These are phyloP conservation scores for Larimichthys polyactis DNA, from an alignment of 2,113 vertebrate genomes.

Conservation along the genomic window DNA sequence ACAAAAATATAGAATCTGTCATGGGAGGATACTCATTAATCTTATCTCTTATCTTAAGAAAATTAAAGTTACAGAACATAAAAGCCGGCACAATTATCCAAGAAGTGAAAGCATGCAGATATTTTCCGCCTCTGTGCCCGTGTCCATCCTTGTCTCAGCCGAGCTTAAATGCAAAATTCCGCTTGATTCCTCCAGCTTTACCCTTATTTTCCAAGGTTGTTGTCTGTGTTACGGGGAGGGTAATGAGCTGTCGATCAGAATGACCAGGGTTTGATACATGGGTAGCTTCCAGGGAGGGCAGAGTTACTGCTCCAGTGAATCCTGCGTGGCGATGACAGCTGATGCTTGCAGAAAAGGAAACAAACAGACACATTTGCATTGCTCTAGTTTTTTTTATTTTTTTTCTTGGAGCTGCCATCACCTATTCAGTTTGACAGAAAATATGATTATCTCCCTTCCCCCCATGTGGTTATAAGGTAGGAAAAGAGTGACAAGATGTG, in stretches of 20 bases:
- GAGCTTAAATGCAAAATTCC: conserved; percentile 8
- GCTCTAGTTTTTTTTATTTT: conserved; percentile 2
- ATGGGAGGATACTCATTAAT: conserved; percentile 54
- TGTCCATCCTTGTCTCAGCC: neutral
- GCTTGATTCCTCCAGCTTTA: conserved; percentile 27
- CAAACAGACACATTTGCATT: conserved; percentile 70
- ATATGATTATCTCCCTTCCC: conserved; percentile 65
- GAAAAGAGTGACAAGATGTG: conserved; percentile 4
- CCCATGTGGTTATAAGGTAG: conserved; percentile 23
- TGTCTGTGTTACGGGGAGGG: conserved; percentile 65
- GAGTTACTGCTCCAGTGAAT: conserved; percentile 56
- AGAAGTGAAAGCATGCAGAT: conserved; percentile 5
- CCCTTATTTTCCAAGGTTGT: conserved; percentile 71
- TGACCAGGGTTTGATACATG: conserved; percentile 56
- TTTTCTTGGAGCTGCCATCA: conserved; percentile 52
- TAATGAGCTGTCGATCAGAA: conserved; percentile 81
- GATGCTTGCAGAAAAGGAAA: conserved; percentile 66
- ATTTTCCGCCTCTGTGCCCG: neutral
- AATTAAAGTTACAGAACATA: conserved; percentile 43
- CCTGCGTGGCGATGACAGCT: conserved; percentile 61
- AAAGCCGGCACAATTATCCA: conserved; percentile 11
- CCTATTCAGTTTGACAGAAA: conserved; percentile 67
- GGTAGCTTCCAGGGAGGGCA: conserved; percentile 48
- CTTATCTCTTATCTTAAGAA: conserved; percentile 45
- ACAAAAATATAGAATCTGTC: conserved; percentile 37